Evolutionary conservation across 2,113 vertebrate genomes (phyloP).

Genomic region (Serilophus lunatus): DNA sequence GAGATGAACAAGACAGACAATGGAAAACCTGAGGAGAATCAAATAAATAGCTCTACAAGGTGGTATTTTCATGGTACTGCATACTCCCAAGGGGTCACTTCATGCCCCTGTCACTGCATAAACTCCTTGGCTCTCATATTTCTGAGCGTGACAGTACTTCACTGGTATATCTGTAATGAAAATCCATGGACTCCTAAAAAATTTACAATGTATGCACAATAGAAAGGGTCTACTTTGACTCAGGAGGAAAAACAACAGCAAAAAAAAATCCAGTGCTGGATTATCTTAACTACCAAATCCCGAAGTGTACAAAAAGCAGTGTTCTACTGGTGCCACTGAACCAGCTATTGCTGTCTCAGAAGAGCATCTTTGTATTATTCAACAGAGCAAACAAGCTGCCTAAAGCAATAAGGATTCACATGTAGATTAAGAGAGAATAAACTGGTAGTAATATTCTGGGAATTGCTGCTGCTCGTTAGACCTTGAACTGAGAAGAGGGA

Average conservation of each 20-base stretch:
- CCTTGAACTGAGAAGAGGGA: background rate
- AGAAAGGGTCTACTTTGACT: background rate
- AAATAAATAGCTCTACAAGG: background rate
- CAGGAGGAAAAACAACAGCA: background rate
- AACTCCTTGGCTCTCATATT: background rate
- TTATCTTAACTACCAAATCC: background rate
- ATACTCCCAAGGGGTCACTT: background rate
- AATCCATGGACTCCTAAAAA: background rate
- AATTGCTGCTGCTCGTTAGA: background rate
- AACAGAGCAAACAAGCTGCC: background rate
- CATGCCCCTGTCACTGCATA: background rate
- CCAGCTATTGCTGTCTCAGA: background rate
- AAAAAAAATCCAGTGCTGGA: background rate
- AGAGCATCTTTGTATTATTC: background rate
- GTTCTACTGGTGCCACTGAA: background rate
- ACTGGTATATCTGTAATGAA: background rate
- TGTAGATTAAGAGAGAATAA: background rate
- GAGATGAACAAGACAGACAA: background rate
- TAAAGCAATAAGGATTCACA: background rate
- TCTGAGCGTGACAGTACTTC: background rate
- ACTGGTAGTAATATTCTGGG: background rate
- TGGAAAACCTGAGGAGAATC: background rate
- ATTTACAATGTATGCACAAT: background rate
- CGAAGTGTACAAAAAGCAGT: background rate
- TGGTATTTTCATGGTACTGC: background rate